Evolutionary conservation across 2,888 invertebrate genomes (phyloP), one percentile per base, ranked within the genome.

Genomic region (Oscheius myriophilus): DNA sequence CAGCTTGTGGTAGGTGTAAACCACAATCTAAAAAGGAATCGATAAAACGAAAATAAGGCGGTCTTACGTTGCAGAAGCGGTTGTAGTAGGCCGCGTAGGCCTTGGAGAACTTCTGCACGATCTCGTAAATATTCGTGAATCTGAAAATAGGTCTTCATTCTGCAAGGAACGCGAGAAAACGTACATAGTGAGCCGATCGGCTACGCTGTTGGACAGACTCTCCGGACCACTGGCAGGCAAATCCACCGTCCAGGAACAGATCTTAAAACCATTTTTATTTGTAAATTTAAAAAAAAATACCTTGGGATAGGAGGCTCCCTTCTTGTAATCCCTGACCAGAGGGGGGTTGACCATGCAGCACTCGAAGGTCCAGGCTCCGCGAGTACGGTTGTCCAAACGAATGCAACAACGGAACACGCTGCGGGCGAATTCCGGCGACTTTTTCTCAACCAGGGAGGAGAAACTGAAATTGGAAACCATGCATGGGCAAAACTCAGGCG

Each of bases 1-100:
- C 65, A 98, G 89, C 87, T 93, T 93, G 75, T 93, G 93, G 88
- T 96, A 97, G 83, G 92, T 94, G 88, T 93, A 97, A 0, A 94
- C 93, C 79, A 94, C 93, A 63, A 97, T 91, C 82, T 92, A 64
- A 63, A n/a, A n/a, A n/a, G n/a, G n/a, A n/a, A n/a, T n/a, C n/a
- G n/a, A n/a, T n/a, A n/a, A n/a, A n/a, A n/a, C n/a, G n/a, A n/a
- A n/a, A n/a, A n/a, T n/a, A n/a, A 61, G 33, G 1, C 43, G 0
- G 26, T 62, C 75, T 66, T 33, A 83, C 83, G 70, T 55, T 78
- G 67, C 83, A 83, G 43, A 52, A 63, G 6, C 76, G 39, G n/a
- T 76, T 71, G 67, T 78, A 81, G 53, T 75, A 57, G 16, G 39
- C 23, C 1, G 80, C 61, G 59, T 82, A 84, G 21, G 75, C 81